Conservation (phyloP, 2,797 vertebrate genomes). For the Anableps anableps region DNA sequence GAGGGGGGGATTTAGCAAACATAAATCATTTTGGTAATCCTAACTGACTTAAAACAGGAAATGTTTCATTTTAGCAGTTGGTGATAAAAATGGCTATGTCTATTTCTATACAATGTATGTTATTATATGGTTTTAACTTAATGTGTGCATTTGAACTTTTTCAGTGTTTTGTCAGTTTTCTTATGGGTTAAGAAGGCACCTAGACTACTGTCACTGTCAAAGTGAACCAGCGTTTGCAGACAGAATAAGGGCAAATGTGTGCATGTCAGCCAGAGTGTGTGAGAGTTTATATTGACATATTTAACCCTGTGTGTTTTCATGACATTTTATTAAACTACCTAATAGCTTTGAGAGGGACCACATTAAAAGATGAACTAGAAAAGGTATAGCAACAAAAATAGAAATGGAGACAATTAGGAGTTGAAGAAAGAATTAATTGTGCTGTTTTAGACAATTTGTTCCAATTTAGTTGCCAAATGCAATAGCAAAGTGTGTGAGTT, state of each 20-base stretch:
- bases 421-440: background rate
- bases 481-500: constrained; percentile 4
- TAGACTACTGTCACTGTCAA: constrained; percentile 64
- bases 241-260: constrained; percentile 59
- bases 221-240: constrained; percentile 55
- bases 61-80: background rate
- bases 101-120: background rate
- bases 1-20: background rate
- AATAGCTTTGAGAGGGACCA: constrained; percentile 21
- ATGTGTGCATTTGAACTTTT: background rate
- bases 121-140: background rate
- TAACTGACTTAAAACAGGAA: background rate
- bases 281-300: background rate
- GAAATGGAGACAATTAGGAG: constrained; percentile 13
- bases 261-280: constrained; percentile 26
- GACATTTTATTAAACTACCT: constrained; percentile 18
- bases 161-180: constrained; percentile 18
- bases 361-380: constrained; percentile 7
- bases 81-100: background rate
- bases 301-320: constrained; percentile 5
- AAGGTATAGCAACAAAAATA: background rate
- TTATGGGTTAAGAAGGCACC: constrained; percentile 38
- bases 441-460: constrained; percentile 22
- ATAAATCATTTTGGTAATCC: background rate
- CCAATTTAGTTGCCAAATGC: constrained; percentile 33